These are phyloP conservation scores for Camponotus floridanus DNA, from an alignment of 1,140 invertebrate genomes.

Conservation along the genomic window DNA sequence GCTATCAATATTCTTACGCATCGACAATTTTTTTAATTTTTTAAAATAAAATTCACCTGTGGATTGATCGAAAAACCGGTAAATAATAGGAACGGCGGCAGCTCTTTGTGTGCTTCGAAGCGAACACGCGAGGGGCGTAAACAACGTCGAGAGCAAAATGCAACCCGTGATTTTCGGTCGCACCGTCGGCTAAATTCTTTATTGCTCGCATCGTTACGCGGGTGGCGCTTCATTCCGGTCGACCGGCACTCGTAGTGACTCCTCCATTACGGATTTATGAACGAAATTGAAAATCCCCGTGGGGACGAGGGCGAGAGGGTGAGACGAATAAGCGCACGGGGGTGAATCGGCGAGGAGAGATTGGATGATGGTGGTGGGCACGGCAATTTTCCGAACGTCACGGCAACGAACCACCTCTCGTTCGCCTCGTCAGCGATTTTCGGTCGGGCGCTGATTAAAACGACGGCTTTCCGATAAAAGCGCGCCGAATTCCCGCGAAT, in stretches of 20 bases:
- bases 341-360: conserved; percentile 16
- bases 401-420: conserved; percentile 64
- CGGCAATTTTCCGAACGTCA: conserved; percentile 73
- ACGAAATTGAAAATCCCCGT: conserved; percentile 76
- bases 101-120: conserved; percentile 2
- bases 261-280: conserved; percentile 76
- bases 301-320: background rate
- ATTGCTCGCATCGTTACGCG: conserved; percentile 68
- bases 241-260: conserved; percentile 68
- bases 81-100: conserved; percentile 30
- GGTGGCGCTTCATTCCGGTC: conserved; percentile 67
- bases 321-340: background rate
- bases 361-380: conserved; percentile 44
- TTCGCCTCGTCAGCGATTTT: conserved; percentile 74
- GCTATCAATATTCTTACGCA: background rate
- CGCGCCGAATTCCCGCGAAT: conserved; percentile 68
- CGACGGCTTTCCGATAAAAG: conserved; percentile 74
- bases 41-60: conserved; percentile 33
- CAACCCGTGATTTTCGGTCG: conserved; percentile 60
- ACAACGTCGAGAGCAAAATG: conserved; percentile 33
- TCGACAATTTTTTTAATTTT: conserved; percentile 20
- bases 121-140: conserved; percentile 38
- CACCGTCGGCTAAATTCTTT: conserved; percentile 54
- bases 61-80: conserved; percentile 42
- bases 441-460: conserved; percentile 74